Conservation (phyloP, 2,888 invertebrate genomes). For the Ramazzottius varieornatus region DNA sequence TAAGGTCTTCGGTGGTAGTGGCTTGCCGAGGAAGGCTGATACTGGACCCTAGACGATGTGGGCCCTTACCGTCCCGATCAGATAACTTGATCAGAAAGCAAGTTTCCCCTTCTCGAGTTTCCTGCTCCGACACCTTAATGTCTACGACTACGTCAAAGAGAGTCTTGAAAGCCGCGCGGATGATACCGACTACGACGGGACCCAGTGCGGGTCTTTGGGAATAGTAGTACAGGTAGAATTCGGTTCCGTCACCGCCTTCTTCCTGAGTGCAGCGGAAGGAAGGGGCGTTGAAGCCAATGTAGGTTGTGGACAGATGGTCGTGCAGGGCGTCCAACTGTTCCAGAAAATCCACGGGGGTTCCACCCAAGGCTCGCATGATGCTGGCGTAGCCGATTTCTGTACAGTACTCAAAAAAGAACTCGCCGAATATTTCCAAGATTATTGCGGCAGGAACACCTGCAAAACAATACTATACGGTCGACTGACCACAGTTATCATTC, state of each 20-base stretch:
- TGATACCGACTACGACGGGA: neutral
- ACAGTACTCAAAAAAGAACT: neutral
- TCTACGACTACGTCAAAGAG: neutral
- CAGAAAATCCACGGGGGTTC: neutral
- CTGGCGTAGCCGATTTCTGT: neutral
- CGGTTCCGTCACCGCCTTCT: too few relatives aligned
- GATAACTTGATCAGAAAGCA: too few relatives aligned
- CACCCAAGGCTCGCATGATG: neutral
- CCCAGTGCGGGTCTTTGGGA: neutral
- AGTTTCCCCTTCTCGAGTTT: too few relatives aligned
- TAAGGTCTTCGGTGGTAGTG: too few relatives aligned
- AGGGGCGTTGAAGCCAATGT: slow-evolving; percentile 20
- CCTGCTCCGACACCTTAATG: too few relatives aligned
- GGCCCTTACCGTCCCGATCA: too few relatives aligned
- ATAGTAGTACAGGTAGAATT: neutral
- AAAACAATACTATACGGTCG: too few relatives aligned
- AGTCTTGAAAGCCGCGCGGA: neutral
- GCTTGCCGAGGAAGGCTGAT: too few relatives aligned
- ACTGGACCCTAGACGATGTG: too few relatives aligned
- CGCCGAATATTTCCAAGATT: neutral
- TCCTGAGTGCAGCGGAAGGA: slow-evolving; percentile 17
- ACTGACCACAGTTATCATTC: too few relatives aligned
- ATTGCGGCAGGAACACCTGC: neutral
- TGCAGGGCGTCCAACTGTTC: slow-evolving; percentile 13
- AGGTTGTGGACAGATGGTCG: slow-evolving; percentile 18